phyloP scores from a whole-genome alignment of 1,140 invertebrate genomes.

The Lerema accius region DNA sequence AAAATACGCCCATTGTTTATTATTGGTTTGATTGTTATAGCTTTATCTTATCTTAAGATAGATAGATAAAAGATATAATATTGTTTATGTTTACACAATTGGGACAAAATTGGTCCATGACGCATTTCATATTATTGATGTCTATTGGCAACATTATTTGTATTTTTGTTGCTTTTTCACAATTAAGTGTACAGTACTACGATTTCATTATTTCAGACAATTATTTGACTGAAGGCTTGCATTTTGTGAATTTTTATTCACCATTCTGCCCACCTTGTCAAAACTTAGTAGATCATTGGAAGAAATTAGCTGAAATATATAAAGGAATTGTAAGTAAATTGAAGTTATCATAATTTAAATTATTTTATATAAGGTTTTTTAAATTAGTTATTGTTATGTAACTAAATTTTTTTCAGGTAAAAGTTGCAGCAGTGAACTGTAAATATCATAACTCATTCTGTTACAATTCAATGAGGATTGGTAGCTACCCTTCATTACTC shows the following conservation, averaged over 20 bases:
- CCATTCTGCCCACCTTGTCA: conserved; percentile 94
- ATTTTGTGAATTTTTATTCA: conserved; percentile 95
- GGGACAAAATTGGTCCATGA: no score
- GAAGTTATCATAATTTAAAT: neutral
- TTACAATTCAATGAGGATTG: conserved; percentile 69
- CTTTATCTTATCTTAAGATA: no score
- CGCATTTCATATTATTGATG: no score
- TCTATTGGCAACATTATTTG: no score
- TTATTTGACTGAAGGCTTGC: conserved; percentile 85
- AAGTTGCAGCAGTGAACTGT: conserved; percentile 72
- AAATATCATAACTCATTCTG: conserved; percentile 75
- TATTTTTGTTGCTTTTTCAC: no score
- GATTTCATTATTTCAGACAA: conserved; percentile 55
- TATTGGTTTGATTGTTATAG: no score
- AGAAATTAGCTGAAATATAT: conserved; percentile 86
- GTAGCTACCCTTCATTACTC: conserved; percentile 66
- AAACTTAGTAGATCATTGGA: conserved; percentile 90
- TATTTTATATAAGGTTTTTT: neutral
- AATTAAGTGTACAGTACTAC: conserved; percentile 10
- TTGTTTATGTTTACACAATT: no score
- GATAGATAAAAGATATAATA: no score
- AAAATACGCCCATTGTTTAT: no score
- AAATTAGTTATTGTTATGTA: neutral
- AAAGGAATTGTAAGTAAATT: conserved; percentile 68
- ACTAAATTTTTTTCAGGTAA: conserved; percentile 53